Conservation (phyloP, 30 jellyfish, hydroid and myxozoan genomes). For the Pseudorhiza aurosa region DNA sequence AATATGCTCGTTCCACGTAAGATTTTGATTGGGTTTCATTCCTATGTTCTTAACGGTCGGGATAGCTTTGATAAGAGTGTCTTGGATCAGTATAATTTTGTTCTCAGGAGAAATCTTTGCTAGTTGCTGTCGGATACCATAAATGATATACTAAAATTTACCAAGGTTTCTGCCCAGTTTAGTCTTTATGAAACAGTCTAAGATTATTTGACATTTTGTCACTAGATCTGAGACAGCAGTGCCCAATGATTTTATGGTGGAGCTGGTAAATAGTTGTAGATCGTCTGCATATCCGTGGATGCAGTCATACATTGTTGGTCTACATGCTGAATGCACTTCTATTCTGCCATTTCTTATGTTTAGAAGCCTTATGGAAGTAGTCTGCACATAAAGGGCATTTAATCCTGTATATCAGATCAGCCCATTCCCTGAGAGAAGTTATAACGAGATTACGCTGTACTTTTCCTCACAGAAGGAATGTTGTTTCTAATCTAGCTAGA, state of each 20-base stretch:
- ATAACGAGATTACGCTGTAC: too few relatives aligned
- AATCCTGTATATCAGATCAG: too few relatives aligned
- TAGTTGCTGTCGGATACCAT: conserved; percentile 29
- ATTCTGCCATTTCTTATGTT: too few relatives aligned
- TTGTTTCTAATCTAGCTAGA: too few relatives aligned
- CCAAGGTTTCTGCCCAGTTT: neutral
- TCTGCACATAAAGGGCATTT: too few relatives aligned
- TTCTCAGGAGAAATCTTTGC: conserved; percentile 21
- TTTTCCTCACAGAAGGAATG: too few relatives aligned
- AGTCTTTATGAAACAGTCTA: conserved; percentile 1
- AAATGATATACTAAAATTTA: conserved; percentile 26
- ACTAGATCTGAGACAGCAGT: conserved; percentile 29
- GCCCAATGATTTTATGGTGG: conserved; percentile 5
- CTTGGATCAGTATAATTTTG: conserved; percentile 28
- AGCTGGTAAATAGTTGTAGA: conserved; percentile 26
- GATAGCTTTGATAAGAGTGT: conserved; percentile 19
- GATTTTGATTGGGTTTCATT: neutral
- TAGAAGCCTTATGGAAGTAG: too few relatives aligned
- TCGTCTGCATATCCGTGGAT: conserved; percentile 34
- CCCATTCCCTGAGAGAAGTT: too few relatives aligned
- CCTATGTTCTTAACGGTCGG: conserved; percentile 1
- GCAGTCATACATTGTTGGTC: too few relatives aligned
- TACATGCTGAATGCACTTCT: too few relatives aligned
- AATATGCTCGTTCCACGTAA: neutral
- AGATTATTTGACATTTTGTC: conserved; percentile 3